Percentiles rank a stretch among this genome's conserved stretches.
phyloP scores from a whole-genome alignment of 2,113 vertebrate species.

The Engystomops pustulosus region DNA sequence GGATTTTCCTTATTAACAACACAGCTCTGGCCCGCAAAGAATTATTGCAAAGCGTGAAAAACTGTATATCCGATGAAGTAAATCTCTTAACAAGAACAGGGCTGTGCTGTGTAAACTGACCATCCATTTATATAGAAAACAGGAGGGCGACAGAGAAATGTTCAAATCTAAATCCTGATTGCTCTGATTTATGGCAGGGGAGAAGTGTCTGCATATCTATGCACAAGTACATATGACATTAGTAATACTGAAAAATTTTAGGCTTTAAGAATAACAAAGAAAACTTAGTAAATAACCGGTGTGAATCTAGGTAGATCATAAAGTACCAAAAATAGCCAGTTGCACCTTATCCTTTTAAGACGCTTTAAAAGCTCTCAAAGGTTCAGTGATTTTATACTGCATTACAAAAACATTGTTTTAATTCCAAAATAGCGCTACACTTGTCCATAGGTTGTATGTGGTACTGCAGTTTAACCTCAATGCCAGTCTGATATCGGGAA shows the following conservation, averaged over 20 bases:
- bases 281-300: background rate
- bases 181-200: background rate
- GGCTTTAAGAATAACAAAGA: background rate
- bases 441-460: too few relatives aligned
- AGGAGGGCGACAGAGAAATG: constrained; percentile 17
- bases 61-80: constrained; percentile 22
- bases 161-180: background rate
- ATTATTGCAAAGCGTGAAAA: constrained; percentile 19
- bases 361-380: too few relatives aligned
- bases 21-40: background rate
- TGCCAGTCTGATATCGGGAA: too few relatives aligned
- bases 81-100: constrained; percentile 43
- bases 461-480: too few relatives aligned
- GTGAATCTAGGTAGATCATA: background rate
- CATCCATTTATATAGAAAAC: constrained; percentile 30
- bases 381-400: background rate
- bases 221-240: background rate
- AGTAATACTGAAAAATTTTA: background rate
- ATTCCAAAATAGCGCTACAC: too few relatives aligned
- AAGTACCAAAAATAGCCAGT: background rate
- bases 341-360: background rate
- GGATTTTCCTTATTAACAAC: background rate
- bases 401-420: too few relatives aligned
- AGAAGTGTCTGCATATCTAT: background rate
- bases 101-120: background rate